These are phyloP conservation scores for Oryctolagus cuniculus DNA, from an alignment of 2,113 vertebrate genomes.

Conservation along the genomic window mOryCun1.1 NC_091443.1:70891001-70891500, in stretches of 20 bases:
- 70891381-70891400: conserved; percentile 81
- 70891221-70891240: conserved; percentile 73
- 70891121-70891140: conserved; percentile 99
- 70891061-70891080: conserved; percentile 98
- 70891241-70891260: conserved; percentile 99
- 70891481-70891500: conserved; percentile 74
- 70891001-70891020: conserved; percentile 25
- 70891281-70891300: conserved; percentile 86
- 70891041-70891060: conserved; percentile 89
- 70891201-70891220: conserved; percentile 69
- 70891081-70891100: conserved; percentile 97
- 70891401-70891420: conserved; percentile 81
- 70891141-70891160: conserved; percentile 97
- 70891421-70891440: conserved; percentile 69
- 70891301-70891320: conserved; percentile 86
- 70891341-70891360: conserved; percentile 80
- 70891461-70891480: conserved; percentile 68
- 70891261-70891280: conserved; percentile 85
- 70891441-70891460: not conserved
- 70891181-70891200: conserved; percentile 78
- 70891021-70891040: conserved; percentile 62
- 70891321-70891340: conserved; percentile 78
- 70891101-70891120: conserved; percentile 97
- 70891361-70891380: conserved; percentile 71
- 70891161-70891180: conserved; percentile 75